These are phyloP conservation scores for Apostichopus japonicus DNA, from an alignment of 35 echinoderm and acorn worm genomes.

Conservation along the genomic window DNA sequence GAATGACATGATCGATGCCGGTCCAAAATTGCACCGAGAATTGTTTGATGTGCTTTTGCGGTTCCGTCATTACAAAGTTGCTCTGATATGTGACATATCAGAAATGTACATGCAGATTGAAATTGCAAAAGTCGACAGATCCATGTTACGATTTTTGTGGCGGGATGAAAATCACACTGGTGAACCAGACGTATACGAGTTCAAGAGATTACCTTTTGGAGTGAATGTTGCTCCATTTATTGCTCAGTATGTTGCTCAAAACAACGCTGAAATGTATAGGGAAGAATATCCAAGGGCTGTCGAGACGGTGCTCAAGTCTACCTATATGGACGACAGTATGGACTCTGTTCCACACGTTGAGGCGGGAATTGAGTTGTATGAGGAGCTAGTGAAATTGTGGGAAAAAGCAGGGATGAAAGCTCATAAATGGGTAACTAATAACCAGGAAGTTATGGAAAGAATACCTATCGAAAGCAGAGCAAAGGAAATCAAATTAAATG, in stretches of 20 bases:
- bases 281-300: constrained; percentile 1
- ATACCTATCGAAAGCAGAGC: neutral
- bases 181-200: constrained; percentile 33
- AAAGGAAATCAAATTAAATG: neutral
- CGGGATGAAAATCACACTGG: neutral
- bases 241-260: constrained; percentile 19
- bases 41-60: neutral
- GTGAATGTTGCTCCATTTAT: constrained; percentile 41
- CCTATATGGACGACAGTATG: constrained; percentile 53
- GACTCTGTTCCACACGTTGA: neutral
- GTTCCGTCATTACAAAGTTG: neutral
- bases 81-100: constrained; percentile 28
- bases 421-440: constrained; percentile 30
- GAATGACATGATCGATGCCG: constrained; percentile 15
- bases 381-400: neutral
- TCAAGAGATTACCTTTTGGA: constrained; percentile 41
- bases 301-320: constrained; percentile 47
- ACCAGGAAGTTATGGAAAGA: neutral
- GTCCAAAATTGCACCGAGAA: constrained; percentile 30
- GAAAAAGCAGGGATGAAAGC: neutral
- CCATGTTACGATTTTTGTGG: neutral
- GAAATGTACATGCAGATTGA: constrained; percentile 50
- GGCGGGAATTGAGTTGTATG: neutral
- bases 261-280: constrained; percentile 14
- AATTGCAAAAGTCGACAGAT: neutral